Conservation (phyloP, 2,797 vertebrate species). For the Tachyglossus aculeatus region DNA sequence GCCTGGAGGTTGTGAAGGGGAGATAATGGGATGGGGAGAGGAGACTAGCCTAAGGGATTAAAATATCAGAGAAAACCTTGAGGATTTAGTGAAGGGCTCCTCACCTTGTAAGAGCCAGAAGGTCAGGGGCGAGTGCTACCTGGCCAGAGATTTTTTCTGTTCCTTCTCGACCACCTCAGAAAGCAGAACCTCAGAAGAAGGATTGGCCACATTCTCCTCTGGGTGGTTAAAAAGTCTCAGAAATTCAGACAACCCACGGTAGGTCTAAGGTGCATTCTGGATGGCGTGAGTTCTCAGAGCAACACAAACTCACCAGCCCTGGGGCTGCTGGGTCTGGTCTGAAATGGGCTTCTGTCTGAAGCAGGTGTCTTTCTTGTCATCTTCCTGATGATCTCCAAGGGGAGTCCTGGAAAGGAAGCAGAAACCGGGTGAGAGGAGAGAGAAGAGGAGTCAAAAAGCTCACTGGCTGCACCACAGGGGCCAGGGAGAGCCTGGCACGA, state of each 20-base stretch:
- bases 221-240: background rate
- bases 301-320: background rate
- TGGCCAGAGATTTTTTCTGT: too few relatives aligned
- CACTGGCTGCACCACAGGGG: background rate
- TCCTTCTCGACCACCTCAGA: too few relatives aligned
- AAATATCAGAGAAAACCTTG: background rate
- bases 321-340: background rate
- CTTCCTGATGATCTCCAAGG: background rate
- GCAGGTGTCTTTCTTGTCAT: background rate
- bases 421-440: background rate
- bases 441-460: background rate
- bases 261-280: background rate
- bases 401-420: constrained; percentile 1
- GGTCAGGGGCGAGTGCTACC: too few relatives aligned
- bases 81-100: too few relatives aligned
- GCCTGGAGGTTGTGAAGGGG: background rate
- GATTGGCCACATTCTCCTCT: background rate
- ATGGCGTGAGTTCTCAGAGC: background rate
- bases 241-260: background rate
- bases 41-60: background rate
- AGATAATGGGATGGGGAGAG: background rate
- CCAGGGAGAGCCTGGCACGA: background rate
- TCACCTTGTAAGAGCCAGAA: too few relatives aligned
- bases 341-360: background rate
- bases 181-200: background rate